Base-by-base conservation (phyloP, 2,888 invertebrate genomes). In the Agrotis puta region DNA sequence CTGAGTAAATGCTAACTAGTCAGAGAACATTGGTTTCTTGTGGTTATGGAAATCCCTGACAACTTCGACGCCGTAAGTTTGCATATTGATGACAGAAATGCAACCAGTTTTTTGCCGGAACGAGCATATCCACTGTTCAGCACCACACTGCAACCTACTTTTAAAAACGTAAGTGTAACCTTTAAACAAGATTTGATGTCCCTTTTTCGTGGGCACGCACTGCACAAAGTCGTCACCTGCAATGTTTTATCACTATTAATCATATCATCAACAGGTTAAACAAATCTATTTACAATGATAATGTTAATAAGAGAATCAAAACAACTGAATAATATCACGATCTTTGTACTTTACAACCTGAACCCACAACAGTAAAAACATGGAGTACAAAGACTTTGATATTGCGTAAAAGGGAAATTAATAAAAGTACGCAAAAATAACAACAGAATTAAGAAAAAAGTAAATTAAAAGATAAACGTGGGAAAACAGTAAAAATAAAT, bases 41-140 rank as follows among this genome's bases (percentile, higher is more conserved):
- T 95, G 95, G 77, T 95, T 95, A 87, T 95, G 95, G 74, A 95
- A 94, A 76, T 95, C 95, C 79, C 95, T 90, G 45, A 95, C 90
- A 27, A 95, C 94, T 84, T 95, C 93, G 18, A 95, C 94, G 39
- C 95, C 95, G 75, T 90, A 92, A 0, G 92, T 90, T 85, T 95
- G 95, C 94, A 95, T 95, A 81, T 95, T 95, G 80, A 95, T 95
- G 64, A 93, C 88, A 11, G 94, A 95, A 86, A 95, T 95, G 88
- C 95, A 95, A 86, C 95, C 95, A 85, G 95, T 95, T 89, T 94
- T 95, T 84, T 95, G 95, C 43, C 94, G 88, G 76, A 90, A 95
- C 1, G 95, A 95, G 70, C 95, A 95, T 66, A 92, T 93, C 95
- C 95, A 95, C 85, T 95, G 95, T 74, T 95, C 95, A 2, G 95